Evolutionary conservation across 2,888 invertebrate genomes (phyloP), one percentile per base, ranked within the genome.

Genomic region (Zonitis immaculata): DNA sequence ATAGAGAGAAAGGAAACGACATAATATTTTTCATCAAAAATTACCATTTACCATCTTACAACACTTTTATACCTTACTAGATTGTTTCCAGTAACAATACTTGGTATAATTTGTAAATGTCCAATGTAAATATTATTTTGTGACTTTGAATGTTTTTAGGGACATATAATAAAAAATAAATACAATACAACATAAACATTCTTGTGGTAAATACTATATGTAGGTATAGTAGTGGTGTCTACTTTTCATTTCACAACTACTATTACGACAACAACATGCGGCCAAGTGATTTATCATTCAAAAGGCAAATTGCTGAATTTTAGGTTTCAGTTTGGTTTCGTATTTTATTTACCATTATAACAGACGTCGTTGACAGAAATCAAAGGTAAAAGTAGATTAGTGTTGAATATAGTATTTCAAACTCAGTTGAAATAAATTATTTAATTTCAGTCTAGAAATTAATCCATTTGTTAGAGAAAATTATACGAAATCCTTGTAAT

Each of bases 261-360:
- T n/a, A n/a, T n/a, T n/a, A n/a, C n/a, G n/a, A 59, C 66, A 69
- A 69, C 73, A 73, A 72, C 73, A 72, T 73, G 74, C 72, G 70
- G 71, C 72, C 66, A 61, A 67, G 73, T 72, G 72, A 75, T 75
- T 75, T 75, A 75, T 75, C 75, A 75, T 74, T 71, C 48, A 42
- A 63, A 62, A 67, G 72, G 73, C 73, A 74, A 75, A 75, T 75
- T 74, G 75, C 75, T 74, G 73, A 73, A 75, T 75, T 73, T 73
- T 71, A 71, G 72, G 67, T 73, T 73, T 3, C 1, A 7, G 7
- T 8, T 8, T 73, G 73, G 72, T 73, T 62, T 28, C 12, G 49
- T 58, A 68, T 72, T 74, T 75, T 75, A 74, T 75, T 73, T 72
- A 72, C 70, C n/a, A n/a, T n/a, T 71, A 66, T 67, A 20, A 45